A percentile compares a stretch with the other conserved stretches of the same genome.
Evolutionary conservation across 2,797 vertebrate species (phyloP).

Genomic region (Gallinago solitaria): DNA sequence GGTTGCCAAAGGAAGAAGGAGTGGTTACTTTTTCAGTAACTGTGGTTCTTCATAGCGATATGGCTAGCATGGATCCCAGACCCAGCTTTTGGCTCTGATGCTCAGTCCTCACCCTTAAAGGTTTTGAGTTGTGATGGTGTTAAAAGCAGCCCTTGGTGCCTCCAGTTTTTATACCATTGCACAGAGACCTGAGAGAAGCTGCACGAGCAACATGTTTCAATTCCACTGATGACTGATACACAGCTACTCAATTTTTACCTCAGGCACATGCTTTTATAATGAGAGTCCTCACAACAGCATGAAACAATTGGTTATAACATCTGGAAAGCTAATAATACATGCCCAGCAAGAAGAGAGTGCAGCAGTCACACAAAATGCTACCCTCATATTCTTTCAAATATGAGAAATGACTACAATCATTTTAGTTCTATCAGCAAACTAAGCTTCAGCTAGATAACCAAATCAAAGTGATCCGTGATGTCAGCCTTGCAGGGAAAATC

Average conservation of each 20-base stretch:
- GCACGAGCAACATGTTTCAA: rapidly evolving
- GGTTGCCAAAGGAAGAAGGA: background rate
- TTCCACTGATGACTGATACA: background rate
- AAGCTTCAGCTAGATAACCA: background rate
- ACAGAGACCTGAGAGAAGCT: background rate
- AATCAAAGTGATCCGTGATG: background rate
- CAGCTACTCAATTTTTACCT: background rate
- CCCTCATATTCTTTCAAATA: background rate
- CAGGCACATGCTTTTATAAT: background rate
- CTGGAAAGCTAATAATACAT: background rate
- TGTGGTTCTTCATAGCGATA: background rate
- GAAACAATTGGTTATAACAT: background rate
- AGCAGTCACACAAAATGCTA: background rate
- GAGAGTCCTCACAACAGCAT: background rate
- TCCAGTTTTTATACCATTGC: background rate
- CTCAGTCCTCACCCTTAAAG: background rate
- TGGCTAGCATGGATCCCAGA: background rate
- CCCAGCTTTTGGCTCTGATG: background rate
- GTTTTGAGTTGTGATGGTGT: background rate
- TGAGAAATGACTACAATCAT: background rate
- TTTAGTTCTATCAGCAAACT: background rate
- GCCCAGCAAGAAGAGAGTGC: background rate
- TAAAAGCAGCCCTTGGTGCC: background rate
- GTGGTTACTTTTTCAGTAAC: background rate
- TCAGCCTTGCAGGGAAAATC: background rate